These are phyloP conservation scores for Drosophila rhopaloa DNA, from an alignment of 1,140 invertebrate species.

Conservation along the genomic window DNA sequence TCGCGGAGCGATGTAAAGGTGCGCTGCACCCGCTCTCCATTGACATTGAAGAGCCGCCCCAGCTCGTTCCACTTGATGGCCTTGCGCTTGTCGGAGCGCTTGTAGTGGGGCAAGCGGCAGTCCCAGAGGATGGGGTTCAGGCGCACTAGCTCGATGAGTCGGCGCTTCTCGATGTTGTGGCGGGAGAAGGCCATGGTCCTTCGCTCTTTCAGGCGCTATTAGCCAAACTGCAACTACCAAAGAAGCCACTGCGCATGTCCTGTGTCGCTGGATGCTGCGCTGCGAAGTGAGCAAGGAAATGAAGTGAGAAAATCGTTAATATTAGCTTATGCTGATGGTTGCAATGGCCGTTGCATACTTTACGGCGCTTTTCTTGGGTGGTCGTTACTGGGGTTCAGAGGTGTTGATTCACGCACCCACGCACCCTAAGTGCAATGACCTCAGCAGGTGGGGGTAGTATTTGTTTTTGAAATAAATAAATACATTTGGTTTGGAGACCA, in stretches of 20 bases:
- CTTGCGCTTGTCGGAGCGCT: conserved; percentile 80
- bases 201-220: conserved; percentile 33
- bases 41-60: conserved; percentile 77
- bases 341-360: conserved; percentile 40
- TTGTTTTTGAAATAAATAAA: conserved; percentile 29
- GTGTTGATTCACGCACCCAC: conserved; percentile 3
- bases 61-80: conserved; percentile 82
- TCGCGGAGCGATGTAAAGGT: conserved; percentile 79
- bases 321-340: conserved; percentile 46
- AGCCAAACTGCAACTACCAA: conserved; percentile 63
- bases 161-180: conserved; percentile 81
- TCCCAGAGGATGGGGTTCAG: conserved; percentile 80
- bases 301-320: conserved; percentile 78
- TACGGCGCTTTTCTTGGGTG: conserved; percentile 23
- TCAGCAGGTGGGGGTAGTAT: not conserved
- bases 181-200: conserved; percentile 75
- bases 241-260: conserved; percentile 67
- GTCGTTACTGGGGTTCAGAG: conserved; percentile 1
- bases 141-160: conserved; percentile 82
- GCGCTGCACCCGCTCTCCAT: conserved; percentile 78
- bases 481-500: conserved; percentile 4
- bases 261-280: conserved; percentile 55
- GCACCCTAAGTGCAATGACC: conserved; percentile 36
- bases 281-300: conserved; percentile 13
- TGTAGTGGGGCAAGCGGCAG: conserved; percentile 80